These are phyloP conservation scores for Neopelma chrysocephalum DNA, from an alignment of 2,797 vertebrate genomes.

Conservation along the genomic window DNA sequence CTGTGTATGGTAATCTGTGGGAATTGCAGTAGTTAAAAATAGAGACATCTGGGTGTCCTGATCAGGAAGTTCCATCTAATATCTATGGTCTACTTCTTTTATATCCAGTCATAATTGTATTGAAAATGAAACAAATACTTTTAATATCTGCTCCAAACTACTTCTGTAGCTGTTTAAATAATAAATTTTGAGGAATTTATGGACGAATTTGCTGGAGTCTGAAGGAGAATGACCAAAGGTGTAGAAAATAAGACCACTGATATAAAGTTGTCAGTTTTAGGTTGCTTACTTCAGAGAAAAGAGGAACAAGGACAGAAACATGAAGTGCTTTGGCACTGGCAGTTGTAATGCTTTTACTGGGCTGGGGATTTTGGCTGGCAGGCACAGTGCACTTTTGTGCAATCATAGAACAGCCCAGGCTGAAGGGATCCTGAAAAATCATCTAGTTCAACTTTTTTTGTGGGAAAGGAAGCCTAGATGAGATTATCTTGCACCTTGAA, in stretches of 20 bases:
- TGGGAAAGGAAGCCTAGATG: neutral
- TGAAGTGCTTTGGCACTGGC: neutral
- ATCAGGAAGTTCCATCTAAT: neutral
- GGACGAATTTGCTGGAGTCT: neutral
- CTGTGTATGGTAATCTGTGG: neutral
- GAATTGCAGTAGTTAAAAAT: neutral
- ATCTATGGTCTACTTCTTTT: neutral
- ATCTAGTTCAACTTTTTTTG: neutral
- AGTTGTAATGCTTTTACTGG: neutral
- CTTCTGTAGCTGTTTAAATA: neutral
- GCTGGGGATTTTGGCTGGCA: neutral
- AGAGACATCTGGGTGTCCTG: neutral
- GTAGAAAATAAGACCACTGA: neutral
- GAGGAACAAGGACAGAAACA: neutral
- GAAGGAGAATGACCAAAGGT: neutral
- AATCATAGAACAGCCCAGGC: neutral
- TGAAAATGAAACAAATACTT: neutral
- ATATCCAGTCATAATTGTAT: neutral
- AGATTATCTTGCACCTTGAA: neutral
- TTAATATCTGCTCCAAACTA: neutral
- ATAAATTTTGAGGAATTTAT: neutral
- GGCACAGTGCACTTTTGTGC: neutral
- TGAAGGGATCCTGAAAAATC: neutral
- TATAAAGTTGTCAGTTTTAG: neutral
- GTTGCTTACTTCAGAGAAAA: neutral